Percentiles rank a stretch among this genome's conserved stretches.
Evolutionary conservation across 2,113 vertebrate species (phyloP).

Genomic region (zebrafish (Danio rerio)): GRCz12tu NC_133180.1:29306001-29306500

Average conservation of each 20-base stretch:
- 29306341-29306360: not conserved
- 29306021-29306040: slow-evolving; percentile 26
- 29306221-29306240: slow-evolving; percentile 65
- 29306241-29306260: slow-evolving; percentile 58
- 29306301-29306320: slow-evolving; percentile 21
- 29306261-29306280: slow-evolving; percentile 72
- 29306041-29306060: slow-evolving; percentile 35
- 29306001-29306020: slow-evolving; percentile 1
- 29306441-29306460: not conserved
- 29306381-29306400: not conserved
- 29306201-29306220: slow-evolving; percentile 75
- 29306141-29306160: slow-evolving; percentile 65
- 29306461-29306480: slow-evolving; percentile 4
- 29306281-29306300: slow-evolving; percentile 59
- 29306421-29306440: not conserved
- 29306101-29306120: slow-evolving; percentile 68
- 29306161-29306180: slow-evolving; percentile 57
- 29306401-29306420: not conserved
- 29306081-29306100: slow-evolving; percentile 37
- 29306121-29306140: slow-evolving; percentile 77
- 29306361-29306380: slow-evolving; percentile 1
- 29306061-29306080: slow-evolving; percentile 43
- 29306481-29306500: not conserved
- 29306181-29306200: slow-evolving; percentile 49
- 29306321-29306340: slow-evolving; percentile 48